Conservation (phyloP, 2,113 vertebrate species). For the Candoia aspera region DNA sequence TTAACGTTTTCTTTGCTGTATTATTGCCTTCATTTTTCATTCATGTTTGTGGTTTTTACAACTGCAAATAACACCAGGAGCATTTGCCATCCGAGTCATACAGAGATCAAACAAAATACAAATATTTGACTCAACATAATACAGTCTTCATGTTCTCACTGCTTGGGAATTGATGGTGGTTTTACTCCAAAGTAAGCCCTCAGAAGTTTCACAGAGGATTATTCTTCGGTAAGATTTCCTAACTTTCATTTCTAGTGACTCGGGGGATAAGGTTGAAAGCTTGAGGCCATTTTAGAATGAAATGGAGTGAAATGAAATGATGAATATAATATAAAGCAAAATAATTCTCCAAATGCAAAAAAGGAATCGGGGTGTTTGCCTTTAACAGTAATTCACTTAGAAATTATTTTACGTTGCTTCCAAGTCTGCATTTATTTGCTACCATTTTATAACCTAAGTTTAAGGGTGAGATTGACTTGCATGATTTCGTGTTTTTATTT, state of each 20-base stretch:
- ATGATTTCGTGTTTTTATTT: too few species aligned
- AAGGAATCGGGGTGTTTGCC: not conserved
- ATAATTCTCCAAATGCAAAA: too few species aligned
- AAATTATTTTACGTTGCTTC: too few species aligned
- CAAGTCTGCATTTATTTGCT: not conserved
- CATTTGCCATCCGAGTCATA: too few species aligned
- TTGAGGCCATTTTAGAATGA: not conserved
- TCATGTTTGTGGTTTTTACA: too few species aligned
- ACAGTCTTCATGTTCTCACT: not conserved
- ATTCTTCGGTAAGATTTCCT: not conserved
- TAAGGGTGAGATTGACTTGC: not conserved
- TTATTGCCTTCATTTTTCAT: too few species aligned
- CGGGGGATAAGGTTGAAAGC: not conserved
- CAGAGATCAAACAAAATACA: too few species aligned
- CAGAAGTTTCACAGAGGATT: not conserved
- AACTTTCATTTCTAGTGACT: not conserved
- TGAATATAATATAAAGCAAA: not conserved
- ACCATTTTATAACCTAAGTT: not conserved
- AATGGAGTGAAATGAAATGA: not conserved
- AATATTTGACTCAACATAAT: not conserved
- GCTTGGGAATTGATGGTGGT: not conserved
- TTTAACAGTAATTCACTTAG: not conserved
- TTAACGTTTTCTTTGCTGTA: too few species aligned
- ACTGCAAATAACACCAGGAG: too few species aligned
- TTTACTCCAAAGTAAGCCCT: not conserved